Evolutionary conservation across 2,888 invertebrate species (phyloP), one percentile per base, ranked within the genome.

Genomic region (Serripes groenlandicus): DNA sequence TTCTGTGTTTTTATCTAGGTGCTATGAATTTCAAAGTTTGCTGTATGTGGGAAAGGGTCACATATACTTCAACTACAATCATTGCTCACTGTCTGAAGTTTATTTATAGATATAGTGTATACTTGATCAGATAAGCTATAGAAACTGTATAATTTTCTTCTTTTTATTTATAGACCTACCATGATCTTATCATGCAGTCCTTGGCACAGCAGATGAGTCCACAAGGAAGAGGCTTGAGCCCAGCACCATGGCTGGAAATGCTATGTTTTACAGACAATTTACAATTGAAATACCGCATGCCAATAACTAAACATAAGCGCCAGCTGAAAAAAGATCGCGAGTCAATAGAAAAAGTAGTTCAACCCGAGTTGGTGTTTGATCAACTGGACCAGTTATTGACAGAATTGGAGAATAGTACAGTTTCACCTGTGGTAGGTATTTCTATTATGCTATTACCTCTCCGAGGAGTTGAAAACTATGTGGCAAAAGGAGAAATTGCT

Each of bases 241-340:
- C 85, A 18, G 89, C 90, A 11, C 87, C 86, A 3, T 91, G 91
- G 91, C 71, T 91, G 1, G 77, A 87, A 70, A 82, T 71, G 21
- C 77, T 87, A 1, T 68, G 86, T 49, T 90, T 89, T 85, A 83
- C 85, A 0, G 77, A 84, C 23, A 75, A 83, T 28, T 42, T 86
- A 18, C 80, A 88, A 69, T 75, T 85, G 52, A 76, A 81, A 21
- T 89, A 89, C 71, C 81, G 75, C 18, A 52, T 91, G 54, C 88
- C 88, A 18, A 68, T 81, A 28, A 81, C 81, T 7, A 89, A 88
- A 34, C 60, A 81, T 15, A 84, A 78, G 34, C 75, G 83, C 11
- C 78, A 85, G 23, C 52, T 90, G 68, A 86, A 89, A 66, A 86
- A 86, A n/a, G 90, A 90, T 30, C 64, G 83, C 5, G 90, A 89